Conservation (phyloP, 1,140 invertebrate species). For the Drosophila varians region DNA sequence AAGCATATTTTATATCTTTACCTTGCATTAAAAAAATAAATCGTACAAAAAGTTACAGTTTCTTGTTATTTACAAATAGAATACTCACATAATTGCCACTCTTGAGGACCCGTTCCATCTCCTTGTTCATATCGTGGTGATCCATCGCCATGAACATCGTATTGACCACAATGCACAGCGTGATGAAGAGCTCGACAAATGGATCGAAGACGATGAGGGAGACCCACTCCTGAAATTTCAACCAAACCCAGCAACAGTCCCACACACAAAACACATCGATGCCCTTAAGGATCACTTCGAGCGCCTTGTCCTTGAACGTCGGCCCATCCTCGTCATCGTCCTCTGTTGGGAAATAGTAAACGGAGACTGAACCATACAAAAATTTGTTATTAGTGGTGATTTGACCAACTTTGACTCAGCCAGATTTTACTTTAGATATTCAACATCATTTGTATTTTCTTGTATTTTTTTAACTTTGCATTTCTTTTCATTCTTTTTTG, state of each 20-base stretch:
- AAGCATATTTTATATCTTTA: too few relatives aligned
- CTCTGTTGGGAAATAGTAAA: constrained; percentile 96
- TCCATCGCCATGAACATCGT: constrained; percentile 99
- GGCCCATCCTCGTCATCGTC: constrained; percentile 94
- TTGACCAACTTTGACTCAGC: constrained; percentile 86
- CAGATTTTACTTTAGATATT: constrained; percentile 83
- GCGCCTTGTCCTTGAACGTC: constrained; percentile 92
- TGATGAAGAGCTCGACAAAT: constrained; percentile 99
- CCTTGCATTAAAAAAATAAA: too few relatives aligned
- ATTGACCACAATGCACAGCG: constrained; percentile 98
- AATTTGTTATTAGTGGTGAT: constrained; percentile 87
- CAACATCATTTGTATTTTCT: constrained; percentile 16
- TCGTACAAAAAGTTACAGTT: too few relatives aligned
- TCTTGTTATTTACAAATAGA: background rate
- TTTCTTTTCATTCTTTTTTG: constrained; percentile 9
- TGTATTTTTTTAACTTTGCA: constrained; percentile 6
- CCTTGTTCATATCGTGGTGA: constrained; percentile 96
- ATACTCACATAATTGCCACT: constrained; percentile 96
- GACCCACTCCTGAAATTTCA: constrained; percentile 95
- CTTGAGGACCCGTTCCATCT: constrained; percentile 93
- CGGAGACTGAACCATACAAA: constrained; percentile 90
- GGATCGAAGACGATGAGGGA: constrained; percentile 97
- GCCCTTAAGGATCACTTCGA: constrained; percentile 89
- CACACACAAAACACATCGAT: constrained; percentile 98
- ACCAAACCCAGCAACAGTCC: constrained; percentile 97